Base-by-base conservation (phyloP, 2,888 invertebrate species). In the Melanophora roralis region DNA sequence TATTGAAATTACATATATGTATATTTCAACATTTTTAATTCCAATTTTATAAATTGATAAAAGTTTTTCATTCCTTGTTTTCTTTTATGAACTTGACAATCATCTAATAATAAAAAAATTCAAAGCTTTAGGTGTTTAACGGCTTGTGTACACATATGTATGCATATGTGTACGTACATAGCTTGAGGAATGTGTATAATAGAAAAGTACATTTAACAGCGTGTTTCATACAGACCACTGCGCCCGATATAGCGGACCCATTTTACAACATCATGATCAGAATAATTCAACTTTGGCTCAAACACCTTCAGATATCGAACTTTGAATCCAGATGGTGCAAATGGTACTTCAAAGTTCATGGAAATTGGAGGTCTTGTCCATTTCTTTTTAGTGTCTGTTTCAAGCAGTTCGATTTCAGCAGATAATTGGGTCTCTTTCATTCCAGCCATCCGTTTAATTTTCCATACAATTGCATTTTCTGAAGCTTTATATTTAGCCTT, bases 351-450 rank as follows among this genome's bases (percentile, higher is more conserved):
- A 90, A 99, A 99, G 91, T 98, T 99, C 99, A 99, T 99, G 1
- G 99, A 99, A 88, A 99, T 99, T 55, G 99, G 99, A 23, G 99
- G 99, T 53, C 99, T 93, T 16, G 99, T 99, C 99, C 99, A 99
- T 90, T 99, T 99, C 92, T 99, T 99, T 91, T 99, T 99, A 11
- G 98, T 98, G 87, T 98, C 99, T 0, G 99, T 99, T 90, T 98
- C 98, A 79, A 99, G 92, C 43, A 99, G 91, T 90, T 99, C 99
- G 68, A 99, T 99, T 92, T 99, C 99, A 0, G 99, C 99, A 0
- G 99, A 99, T 43, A 99, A 92, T 89, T 99, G 99, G 0, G 99
- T 99, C 90, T 99, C 99, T 89, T 99, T 99, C 99, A 99, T 99
- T 3, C 97, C 97, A 0, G 97, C 96, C 96, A 97, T 96, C 43